phyloP scores from a whole-genome alignment of 1,140 invertebrate genomes.

The Gerris buenoi region DNA sequence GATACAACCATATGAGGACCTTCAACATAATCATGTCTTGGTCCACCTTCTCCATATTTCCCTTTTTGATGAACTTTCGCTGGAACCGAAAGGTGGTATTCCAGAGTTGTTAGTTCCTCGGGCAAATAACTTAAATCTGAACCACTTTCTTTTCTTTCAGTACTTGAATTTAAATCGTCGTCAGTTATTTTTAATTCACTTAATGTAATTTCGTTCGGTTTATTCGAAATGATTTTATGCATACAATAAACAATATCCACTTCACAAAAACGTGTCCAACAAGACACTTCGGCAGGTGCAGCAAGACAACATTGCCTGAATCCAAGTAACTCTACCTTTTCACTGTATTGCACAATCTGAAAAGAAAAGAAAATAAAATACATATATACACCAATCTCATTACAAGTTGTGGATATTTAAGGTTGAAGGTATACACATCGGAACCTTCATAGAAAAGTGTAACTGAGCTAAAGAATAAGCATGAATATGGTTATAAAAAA shows the following conservation, averaged over 20 bases:
- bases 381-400: too few species aligned
- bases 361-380: neutral
- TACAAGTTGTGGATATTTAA: too few species aligned
- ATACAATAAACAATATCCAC: constrained; percentile 22
- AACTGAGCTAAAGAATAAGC: too few species aligned
- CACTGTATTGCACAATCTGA: neutral
- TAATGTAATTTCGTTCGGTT: neutral
- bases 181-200: neutral
- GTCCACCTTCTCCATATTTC: constrained; percentile 36
- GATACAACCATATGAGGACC: constrained; percentile 66
- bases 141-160: neutral
- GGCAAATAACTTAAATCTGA: constrained; percentile 32
- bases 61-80: constrained; percentile 73
- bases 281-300: constrained; percentile 66
- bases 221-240: neutral
- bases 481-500: too few species aligned
- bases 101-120: constrained; percentile 51
- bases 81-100: constrained; percentile 71
- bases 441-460: too few species aligned
- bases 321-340: constrained; percentile 35
- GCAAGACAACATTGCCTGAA: constrained; percentile 62
- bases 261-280: constrained; percentile 88
- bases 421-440: too few species aligned
- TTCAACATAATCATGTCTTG: constrained; percentile 49
- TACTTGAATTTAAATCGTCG: neutral